These are phyloP conservation scores for Busseola fusca DNA, from an alignment of 2,888 invertebrate species.

Conservation along the genomic window DNA sequence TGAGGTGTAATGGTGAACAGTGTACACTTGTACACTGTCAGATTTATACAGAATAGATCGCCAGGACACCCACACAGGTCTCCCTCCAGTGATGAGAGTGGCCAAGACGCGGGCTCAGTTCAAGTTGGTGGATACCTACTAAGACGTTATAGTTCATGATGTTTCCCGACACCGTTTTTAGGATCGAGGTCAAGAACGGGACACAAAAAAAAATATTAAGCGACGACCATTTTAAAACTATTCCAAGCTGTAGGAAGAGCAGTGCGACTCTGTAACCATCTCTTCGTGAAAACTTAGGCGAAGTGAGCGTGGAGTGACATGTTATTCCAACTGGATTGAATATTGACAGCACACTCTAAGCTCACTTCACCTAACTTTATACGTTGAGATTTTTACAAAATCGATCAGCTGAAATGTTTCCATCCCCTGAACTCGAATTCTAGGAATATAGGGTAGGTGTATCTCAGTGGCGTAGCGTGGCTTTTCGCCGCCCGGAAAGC, in stretches of 20 bases:
- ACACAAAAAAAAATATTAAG: neutral
- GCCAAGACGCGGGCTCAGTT: neutral
- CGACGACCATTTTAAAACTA: neutral
- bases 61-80: neutral
- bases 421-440: neutral
- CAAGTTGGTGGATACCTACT: neutral
- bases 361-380: no score
- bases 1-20: no score
- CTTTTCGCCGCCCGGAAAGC: no score
- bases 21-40: no score
- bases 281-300: no score
- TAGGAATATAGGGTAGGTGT: neutral
- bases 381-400: no score
- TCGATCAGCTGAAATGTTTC: no score
- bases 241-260: neutral
- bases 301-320: no score
- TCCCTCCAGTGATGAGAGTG: neutral
- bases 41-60: neutral
- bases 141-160: neutral
- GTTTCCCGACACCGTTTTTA: neutral
- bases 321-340: no score
- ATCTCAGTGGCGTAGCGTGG: no score
- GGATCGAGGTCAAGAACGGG: neutral
- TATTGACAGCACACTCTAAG: no score
- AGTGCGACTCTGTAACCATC: no score